phyloP scores from a whole-genome alignment of 2,113 vertebrate species.

The Bothrops jararaca region DNA sequence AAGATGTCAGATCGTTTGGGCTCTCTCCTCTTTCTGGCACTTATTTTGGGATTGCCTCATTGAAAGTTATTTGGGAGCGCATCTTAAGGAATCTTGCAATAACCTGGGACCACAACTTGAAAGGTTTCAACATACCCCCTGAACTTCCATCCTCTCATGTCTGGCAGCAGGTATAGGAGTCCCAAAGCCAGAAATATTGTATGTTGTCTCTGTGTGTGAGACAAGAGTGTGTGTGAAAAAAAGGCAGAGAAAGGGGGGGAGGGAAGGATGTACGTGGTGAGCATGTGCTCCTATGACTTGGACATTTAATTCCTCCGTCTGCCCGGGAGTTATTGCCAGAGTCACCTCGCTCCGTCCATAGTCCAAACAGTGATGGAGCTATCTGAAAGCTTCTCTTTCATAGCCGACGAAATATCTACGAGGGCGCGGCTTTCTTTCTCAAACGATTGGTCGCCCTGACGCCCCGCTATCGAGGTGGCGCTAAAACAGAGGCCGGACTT shows the following conservation, averaged over 20 bases:
- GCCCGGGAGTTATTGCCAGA: neutral
- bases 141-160: neutral
- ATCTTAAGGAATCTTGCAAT: neutral
- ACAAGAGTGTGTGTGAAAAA: neutral
- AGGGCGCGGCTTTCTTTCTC: conserved; percentile 8
- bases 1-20: neutral
- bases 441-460: neutral
- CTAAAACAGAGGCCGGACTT: neutral
- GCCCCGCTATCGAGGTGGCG: neutral
- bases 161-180: conserved; percentile 14
- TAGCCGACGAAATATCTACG: conserved; percentile 37
- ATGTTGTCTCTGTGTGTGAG: neutral
- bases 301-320: neutral
- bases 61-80: neutral
- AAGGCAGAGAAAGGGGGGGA: neutral
- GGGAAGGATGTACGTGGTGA: neutral
- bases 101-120: neutral
- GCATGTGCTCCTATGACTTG: neutral
- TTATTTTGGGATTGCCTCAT: neutral
- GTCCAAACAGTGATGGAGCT: conserved; percentile 31
- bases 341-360: conserved; percentile 38
- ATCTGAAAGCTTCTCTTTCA: conserved; percentile 49
- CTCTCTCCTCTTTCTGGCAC: neutral
- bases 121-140: neutral
- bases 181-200: neutral